Evolutionary conservation across 1,140 invertebrate genomes (phyloP), one percentile per base, ranked within the genome.

Genomic region (Lucilia cuprina): DNA sequence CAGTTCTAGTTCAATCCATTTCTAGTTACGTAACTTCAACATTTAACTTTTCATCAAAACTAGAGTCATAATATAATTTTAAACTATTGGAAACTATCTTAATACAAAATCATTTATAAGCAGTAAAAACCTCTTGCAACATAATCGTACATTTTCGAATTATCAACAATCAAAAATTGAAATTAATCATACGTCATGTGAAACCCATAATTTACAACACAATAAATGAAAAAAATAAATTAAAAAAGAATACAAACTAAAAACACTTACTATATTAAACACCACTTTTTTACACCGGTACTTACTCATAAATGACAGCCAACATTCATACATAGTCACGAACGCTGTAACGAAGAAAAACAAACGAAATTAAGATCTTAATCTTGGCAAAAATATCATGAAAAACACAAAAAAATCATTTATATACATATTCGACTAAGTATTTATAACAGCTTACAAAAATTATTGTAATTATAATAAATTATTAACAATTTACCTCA

Each of bases 121-220:
- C 25, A 30, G 3, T 30, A 30, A 30, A n/a, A 30, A 30, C 25
- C 25, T 30, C 25, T 30, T 30, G 25, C 25, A 30, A 30, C 25
- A 30, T 2, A 30, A 30, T 30, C 25, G 25, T 30, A 30, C 25
- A 2, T 41, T 41, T 41, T 41, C 10, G 7, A 41, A 41, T 41
- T 41, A 41, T 41, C 41, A 41, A 41, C 41, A 70, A 21, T 12
- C 17, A 25, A 70, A 70, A 70, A 25, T 17, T 12, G 10, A 21
- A 70, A 21, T 70, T 21, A 70, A 70, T 70, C 65, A 70, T 25
- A 70, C 19, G 60, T 70, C 65, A 70, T 70, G n/a, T 70, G n/a
- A 70, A 70, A 70, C 19, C 65, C 65, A 70, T 70, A 70, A 70
- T 70, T 70, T 70, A 25, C 3, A 17, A 60, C 14, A 60, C 13